A percentile compares a stretch with the other conserved stretches of the same genome.
phyloP scores from a whole-genome alignment of 2,113 vertebrate genomes.

The Peromyscus maniculatus region DNA sequence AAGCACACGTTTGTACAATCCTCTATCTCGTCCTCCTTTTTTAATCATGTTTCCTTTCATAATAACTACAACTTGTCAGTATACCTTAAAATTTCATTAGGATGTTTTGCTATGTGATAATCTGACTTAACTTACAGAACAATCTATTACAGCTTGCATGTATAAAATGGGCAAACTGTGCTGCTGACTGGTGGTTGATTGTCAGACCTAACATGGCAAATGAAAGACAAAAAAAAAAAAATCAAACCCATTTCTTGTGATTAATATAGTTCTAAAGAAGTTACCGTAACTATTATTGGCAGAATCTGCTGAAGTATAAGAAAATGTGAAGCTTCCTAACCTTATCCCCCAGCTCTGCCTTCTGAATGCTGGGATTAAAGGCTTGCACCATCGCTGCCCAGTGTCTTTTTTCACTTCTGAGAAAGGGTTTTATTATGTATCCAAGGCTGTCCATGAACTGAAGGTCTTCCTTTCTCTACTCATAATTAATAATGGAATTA shows the following conservation, averaged over 20 bases:
- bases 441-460: neutral
- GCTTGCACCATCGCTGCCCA: too few species aligned
- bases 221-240: neutral
- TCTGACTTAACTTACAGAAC: slow-evolving; percentile 35
- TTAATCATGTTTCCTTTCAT: slow-evolving; percentile 3
- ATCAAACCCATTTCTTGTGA: neutral
- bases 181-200: slow-evolving; percentile 42
- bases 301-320: neutral
- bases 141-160: neutral
- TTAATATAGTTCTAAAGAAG: neutral
- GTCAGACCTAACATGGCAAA: slow-evolving; percentile 29
- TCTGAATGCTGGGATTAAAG: too few species aligned
- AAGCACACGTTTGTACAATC: slow-evolving; percentile 28
- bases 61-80: slow-evolving; percentile 41
- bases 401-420: neutral
- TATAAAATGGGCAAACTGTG: slow-evolving; percentile 48
- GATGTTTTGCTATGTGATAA: slow-evolving; percentile 36
- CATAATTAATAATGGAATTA: neutral
- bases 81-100: slow-evolving; percentile 38
- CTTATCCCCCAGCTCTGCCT: neutral
- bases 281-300: slow-evolving; percentile 37
- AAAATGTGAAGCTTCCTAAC: slow-evolving; percentile 13
- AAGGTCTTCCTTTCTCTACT: neutral
- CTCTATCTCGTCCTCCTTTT: neutral
- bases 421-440: neutral